Base-by-base conservation (phyloP, 2,888 invertebrate genomes). In the Hedychridium roseum region DNA sequence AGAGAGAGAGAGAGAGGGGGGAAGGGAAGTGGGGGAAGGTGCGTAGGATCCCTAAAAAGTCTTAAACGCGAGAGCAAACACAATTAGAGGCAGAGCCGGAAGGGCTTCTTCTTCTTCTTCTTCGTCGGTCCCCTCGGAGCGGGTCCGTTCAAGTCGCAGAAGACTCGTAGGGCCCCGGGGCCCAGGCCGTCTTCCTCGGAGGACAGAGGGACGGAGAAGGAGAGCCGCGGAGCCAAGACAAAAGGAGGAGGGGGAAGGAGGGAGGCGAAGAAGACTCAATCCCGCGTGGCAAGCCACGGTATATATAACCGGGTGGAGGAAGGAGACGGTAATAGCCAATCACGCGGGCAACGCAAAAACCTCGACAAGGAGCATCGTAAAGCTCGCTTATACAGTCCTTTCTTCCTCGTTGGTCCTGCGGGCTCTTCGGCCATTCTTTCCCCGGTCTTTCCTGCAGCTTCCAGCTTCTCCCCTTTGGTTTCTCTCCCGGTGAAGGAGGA, bases 311-410 rank as follows among this genome's bases (percentile, higher is more conserved):
- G 35, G 46, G 46, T 60, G 54, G 60, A 64, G 64, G 71, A 71
- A 73, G 64, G 71, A 73, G 73, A 70, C 69, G 64, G 70, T 76
- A 78, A 78, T 77, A 73, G 77, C 76, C 77, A 78, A 78, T 77
- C 78, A 78, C 70, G 68, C 64, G 67, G 61, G 61, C 58, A 56
- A 65, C 61, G 69, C 71, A 77, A 77, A 76, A 78, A 77, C 70
- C 63, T 55, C 62, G 61, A 67, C 59, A 59, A 62, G 61, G 50
- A 57, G 64, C 64, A 43, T 74, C 72, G 74, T 73, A 74, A 74
- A 74, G 69, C 67, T 46, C 67, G 70, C 60, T 63, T 67, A 66
- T 66, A 62, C 60, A 62, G 53, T 39, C 44, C 37, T 39, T 39
- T 30, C 23, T 23, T 9, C 9, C 23, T 23, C 9, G 23, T 23